A percentile compares a stretch with the other conserved stretches of the same genome.
phyloP scores from a whole-genome alignment of 35 echinoderm and acorn worm genomes.

The Ophiothrix spiculata region DNA sequence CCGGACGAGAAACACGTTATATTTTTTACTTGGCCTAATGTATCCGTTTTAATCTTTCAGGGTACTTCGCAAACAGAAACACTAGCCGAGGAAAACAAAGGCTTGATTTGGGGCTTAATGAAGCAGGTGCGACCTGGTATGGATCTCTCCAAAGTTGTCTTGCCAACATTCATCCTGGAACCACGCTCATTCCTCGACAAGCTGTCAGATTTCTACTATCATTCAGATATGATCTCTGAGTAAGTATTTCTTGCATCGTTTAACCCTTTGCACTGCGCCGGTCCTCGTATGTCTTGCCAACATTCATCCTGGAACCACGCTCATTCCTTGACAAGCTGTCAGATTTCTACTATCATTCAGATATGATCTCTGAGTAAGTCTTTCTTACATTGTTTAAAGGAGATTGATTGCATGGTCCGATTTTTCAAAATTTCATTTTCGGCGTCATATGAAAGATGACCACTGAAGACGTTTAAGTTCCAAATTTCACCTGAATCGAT shows the following conservation, averaged over 20 bases:
- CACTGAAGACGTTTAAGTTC: too few relatives aligned
- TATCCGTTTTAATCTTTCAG: too few relatives aligned
- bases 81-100: constrained; percentile 88
- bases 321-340: constrained; percentile 94
- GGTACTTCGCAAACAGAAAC: constrained; percentile 88
- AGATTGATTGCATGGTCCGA: too few relatives aligned
- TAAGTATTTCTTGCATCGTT: too few relatives aligned
- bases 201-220: constrained; percentile 94
- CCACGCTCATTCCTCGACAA: constrained; percentile 90
- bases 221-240: constrained; percentile 89
- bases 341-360: constrained; percentile 97
- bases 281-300: constrained; percentile 94
- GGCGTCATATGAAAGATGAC: too few relatives aligned
- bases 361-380: constrained; percentile 84
- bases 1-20: too few relatives aligned
- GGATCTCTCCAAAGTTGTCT: constrained; percentile 96
- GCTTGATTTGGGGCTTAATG: constrained; percentile 83
- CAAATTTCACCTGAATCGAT: too few relatives aligned
- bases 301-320: constrained; percentile 92
- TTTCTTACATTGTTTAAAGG: too few relatives aligned
- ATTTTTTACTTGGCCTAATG: too few relatives aligned
- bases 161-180: constrained; percentile 97
- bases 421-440: too few relatives aligned
- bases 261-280: too few relatives aligned
- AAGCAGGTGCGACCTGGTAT: constrained; percentile 97